Evolutionary conservation across 2,797 vertebrate species (phyloP), one percentile per base, ranked within the genome.

Genomic region (Buphagus erythrorhynchus): DNA sequence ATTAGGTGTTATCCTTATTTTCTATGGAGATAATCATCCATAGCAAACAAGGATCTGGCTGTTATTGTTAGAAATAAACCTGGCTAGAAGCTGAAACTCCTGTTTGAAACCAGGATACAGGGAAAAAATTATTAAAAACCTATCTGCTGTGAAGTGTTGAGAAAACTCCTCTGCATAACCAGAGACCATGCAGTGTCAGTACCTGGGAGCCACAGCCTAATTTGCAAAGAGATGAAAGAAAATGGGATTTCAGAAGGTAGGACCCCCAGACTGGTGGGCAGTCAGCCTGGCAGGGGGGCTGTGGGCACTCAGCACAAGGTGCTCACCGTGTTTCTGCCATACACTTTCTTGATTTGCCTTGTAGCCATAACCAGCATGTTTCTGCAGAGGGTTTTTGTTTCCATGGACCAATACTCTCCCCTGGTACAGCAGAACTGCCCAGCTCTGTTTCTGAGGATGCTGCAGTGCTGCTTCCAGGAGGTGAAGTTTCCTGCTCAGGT

Each of bases 261-360:
- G 33, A 7, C 40, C n/a, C 40, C 33, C 36, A 57, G n/a, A 7
- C 0, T 40, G 25, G 36, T 43, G 36, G 18, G 36, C 36, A 79
- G 36, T 18, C 33, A 66, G 29, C 52, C 52, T 46, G 25, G 57
- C 42, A 49, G 36, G 18, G 31, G 16, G 1, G 6, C 1, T 51
- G 28, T 57, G 77, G 29, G 45, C 35, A 20, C 35, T n/a, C 9
- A 9, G 19, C 69, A 13, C 11, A 22, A 43, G 55, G 21, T 31
- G 11, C 12, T 65, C 0, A 0, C 43, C 62, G 9, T 35, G 45
- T 58, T 86, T 61, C 38, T 65, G 33, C 26, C 5, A 0, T 5
- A 4, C 11, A 0, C 19, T 16, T 71, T 38, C 43, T n/a, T 40
- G 24, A 20, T 35, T 51, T 62, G 16, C 33, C 21, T 61, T 24